Base-by-base conservation (phyloP, 2,888 invertebrate genomes). In the Sphaerophoria rueppellii region DNA sequence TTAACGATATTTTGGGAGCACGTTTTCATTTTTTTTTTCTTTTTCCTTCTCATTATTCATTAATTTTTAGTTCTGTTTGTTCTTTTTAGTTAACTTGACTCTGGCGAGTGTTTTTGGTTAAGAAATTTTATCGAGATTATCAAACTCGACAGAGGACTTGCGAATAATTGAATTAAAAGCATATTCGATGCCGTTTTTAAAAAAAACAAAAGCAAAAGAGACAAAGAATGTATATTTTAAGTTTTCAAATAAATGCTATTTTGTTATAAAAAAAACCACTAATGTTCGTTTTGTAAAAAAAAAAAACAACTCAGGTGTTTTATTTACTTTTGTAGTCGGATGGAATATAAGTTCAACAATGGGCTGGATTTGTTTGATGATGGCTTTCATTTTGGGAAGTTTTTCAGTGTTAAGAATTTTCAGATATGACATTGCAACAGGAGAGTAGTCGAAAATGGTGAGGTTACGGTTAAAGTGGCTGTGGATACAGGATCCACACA, bases 1-100 rank as follows among this genome's bases (percentile, higher is more conserved):
- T 74, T 79, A 11, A 65, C 2, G 5, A 50, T 14, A 9, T 43
- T 1, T 34, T 43, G 43, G 61, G 72, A 52, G 32, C 72, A 50
- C 50, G 34, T 14, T 24, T 43, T 35, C 57, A 35, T 57, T 54
- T 60, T 46, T 43, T 6, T 43, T 43, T 43, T 43, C 2, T 43
- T 43, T 43, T 43, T 24, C 24, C 24, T 24, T 24, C 24, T 24
- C 24, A 24, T 24, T 2, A 24, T 24, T 24, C 24, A 24, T 24
- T 24, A 24, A 24, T 24, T 24, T 43, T 57, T 35, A 46, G 35
- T 58, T 11, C 40, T 69, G 67, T 63, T 48, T 54, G 46, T 74
- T 69, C 40, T 75, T 55, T 0, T 14, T 24, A 24, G 24, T 24
- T 24, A 24, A 24, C 24, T 24, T 24, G 24, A 24, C 24, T 2